Percentiles rank a stretch among this genome's conserved stretches.
Conservation (phyloP, 2,888 invertebrate species). For the Nemoura dubitans region DNA sequence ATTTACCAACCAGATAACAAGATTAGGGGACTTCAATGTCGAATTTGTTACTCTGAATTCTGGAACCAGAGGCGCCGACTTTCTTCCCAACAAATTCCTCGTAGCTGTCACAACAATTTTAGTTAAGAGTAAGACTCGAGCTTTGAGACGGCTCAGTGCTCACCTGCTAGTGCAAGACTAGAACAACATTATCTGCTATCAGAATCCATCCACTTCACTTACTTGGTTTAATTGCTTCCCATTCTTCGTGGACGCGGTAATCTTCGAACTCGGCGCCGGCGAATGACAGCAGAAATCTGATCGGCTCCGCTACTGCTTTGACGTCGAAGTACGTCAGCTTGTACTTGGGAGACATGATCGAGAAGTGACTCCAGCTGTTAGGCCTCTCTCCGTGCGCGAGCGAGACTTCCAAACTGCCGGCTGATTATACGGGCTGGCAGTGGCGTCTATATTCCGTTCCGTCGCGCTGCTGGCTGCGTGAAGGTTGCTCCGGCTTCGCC, state of each 20-base stretch:
- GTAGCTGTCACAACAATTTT: no score
- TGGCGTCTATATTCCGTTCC: no score
- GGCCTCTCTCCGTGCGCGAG: background rate
- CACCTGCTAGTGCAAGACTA: no score
- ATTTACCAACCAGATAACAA: background rate
- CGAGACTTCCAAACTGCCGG: background rate
- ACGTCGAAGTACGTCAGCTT: background rate
- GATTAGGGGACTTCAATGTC: background rate
- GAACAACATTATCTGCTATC: background rate
- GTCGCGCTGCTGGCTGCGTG: background rate
- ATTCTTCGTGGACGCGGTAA: slow-evolving; percentile 9
- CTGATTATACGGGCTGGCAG: no score
- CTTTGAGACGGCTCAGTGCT: no score
- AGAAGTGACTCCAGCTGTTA: no score
- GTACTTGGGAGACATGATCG: background rate
- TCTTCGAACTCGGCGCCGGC: slow-evolving; percentile 24
- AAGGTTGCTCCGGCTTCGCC: background rate
- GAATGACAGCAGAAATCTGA: slow-evolving; percentile 10
- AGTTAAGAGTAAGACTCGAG: no score
- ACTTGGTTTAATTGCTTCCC: slow-evolving; percentile 36
- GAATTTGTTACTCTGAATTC: background rate
- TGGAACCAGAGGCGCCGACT: no score
- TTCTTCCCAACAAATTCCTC: no score
- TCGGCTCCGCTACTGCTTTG: background rate
- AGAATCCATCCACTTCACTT: background rate